Conservation (phyloP, 1,140 invertebrate species). For the Oppia nitens region DNA sequence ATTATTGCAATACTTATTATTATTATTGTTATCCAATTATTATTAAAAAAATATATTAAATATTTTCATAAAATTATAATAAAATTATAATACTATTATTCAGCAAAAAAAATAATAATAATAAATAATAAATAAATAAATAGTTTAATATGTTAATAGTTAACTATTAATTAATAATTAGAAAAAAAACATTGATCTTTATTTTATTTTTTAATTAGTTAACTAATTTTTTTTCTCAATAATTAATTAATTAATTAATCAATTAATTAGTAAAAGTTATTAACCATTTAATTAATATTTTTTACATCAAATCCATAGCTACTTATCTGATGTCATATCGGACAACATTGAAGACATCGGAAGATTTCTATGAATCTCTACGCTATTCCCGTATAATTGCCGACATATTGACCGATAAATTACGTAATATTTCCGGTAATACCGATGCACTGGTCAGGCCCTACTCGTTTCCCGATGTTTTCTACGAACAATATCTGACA, state of each 20-base stretch:
- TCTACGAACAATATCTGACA: slow-evolving; percentile 40
- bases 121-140: too few species aligned
- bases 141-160: too few species aligned
- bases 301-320: slow-evolving; percentile 30
- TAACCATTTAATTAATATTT: not conserved
- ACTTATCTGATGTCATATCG: slow-evolving; percentile 41
- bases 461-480: slow-evolving; percentile 36
- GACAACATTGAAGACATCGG: slow-evolving; percentile 32
- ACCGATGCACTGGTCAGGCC: slow-evolving; percentile 31
- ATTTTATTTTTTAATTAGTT: not conserved
- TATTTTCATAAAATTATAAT: too few species aligned
- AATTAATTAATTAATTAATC: not conserved
- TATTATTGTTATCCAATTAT: too few species aligned
- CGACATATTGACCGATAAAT: slow-evolving; percentile 32
- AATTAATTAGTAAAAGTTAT: not conserved
- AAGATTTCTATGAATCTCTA: slow-evolving; percentile 37
- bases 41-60: too few species aligned
- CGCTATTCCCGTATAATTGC: slow-evolving; percentile 32
- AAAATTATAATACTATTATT: too few species aligned
- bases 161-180: too few species aligned
- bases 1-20: too few species aligned
- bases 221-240: not conserved
- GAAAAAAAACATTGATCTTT: too few species aligned
- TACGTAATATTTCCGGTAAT: slow-evolving; percentile 20
- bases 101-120: too few species aligned